Evolutionary conservation across 2,113 vertebrate genomes (phyloP), one percentile per base, ranked within the genome.

Genomic region (Bujurquina vittata): DNA sequence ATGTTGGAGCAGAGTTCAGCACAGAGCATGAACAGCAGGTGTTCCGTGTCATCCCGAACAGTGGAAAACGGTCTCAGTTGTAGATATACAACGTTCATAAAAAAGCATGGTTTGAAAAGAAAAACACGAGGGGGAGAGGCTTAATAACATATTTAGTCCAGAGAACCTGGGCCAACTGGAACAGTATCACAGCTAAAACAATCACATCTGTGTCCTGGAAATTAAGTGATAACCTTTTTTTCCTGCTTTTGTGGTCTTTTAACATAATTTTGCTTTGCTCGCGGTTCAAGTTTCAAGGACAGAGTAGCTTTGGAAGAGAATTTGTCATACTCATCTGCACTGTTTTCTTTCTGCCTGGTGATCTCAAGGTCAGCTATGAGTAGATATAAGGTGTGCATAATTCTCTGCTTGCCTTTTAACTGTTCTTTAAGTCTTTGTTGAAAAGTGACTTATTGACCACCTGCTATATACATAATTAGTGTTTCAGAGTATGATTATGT

Each of bases 191-290:
- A 79, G 80, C 80, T 91, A 85, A 92, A 93, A 88, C 85, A 93
- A 85, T 91, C 82, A 85, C 93, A 92, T 92, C 84, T 93, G 91
- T 82, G 85, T 90, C 59, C 86, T 92, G 89, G 76, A 87, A 89
- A 85, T 80, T 86, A 83, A 77, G 80, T 86, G 90, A 92, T 90
- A 89, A 91, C 83, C 74, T 85, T 87, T 89, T 90, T 89, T 89
- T 84, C 67, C 57, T 84, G 75, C 83, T 72, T 81, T 88, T 75
- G 63, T 55, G 29, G 81, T 77, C 67, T 86, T 77, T 84, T 35
- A 84, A 86, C 87, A 80, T 58, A 72, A 52, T 79, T 88, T 81
- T 83, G 40, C 10, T 33, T 80, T 81, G 80, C 20, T 75, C 67
- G n/a, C 87, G 54, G 29, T 81, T 86, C 18, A 69, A 35, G 57